These are phyloP conservation scores for Lepus europaeus DNA, from an alignment of 2,113 vertebrate genomes.

Conservation along the genomic window DNA sequence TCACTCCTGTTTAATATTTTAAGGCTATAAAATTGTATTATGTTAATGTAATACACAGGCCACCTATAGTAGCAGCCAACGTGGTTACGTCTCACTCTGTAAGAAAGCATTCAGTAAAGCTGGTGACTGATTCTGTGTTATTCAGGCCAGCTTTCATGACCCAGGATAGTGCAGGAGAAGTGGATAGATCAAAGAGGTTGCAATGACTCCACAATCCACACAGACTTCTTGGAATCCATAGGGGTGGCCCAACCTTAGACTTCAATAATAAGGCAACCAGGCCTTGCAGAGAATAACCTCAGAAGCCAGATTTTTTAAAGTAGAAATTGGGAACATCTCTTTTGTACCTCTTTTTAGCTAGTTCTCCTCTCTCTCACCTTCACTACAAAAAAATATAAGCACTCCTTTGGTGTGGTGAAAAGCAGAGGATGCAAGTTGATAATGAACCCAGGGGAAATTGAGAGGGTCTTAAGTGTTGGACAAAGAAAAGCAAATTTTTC, in stretches of 20 bases:
- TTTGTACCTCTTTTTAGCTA: background rate
- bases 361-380: background rate
- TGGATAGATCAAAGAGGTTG: background rate
- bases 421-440: background rate
- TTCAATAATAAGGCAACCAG: background rate
- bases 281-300: background rate
- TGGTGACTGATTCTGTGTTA: conserved; percentile 54
- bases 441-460: background rate
- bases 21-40: conserved; percentile 86
- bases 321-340: background rate
- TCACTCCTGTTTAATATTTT: conserved; percentile 86
- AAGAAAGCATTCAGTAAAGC: conserved; percentile 82
- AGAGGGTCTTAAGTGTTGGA: background rate
- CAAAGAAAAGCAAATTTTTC: background rate
- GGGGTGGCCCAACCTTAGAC: background rate
- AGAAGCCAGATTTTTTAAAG: background rate
- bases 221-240: background rate
- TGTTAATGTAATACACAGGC: conserved; percentile 83
- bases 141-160: conserved; percentile 72
- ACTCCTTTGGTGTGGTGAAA: background rate
- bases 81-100: conserved; percentile 82
- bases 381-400: background rate
- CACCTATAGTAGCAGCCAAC: conserved; percentile 84
- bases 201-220: background rate
- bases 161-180: background rate